Percentiles rank a stretch among this genome's conserved stretches.
These are phyloP conservation scores for Stenurella melanura DNA, from an alignment of 2,888 invertebrate genomes.

Conservation along the genomic window DNA sequence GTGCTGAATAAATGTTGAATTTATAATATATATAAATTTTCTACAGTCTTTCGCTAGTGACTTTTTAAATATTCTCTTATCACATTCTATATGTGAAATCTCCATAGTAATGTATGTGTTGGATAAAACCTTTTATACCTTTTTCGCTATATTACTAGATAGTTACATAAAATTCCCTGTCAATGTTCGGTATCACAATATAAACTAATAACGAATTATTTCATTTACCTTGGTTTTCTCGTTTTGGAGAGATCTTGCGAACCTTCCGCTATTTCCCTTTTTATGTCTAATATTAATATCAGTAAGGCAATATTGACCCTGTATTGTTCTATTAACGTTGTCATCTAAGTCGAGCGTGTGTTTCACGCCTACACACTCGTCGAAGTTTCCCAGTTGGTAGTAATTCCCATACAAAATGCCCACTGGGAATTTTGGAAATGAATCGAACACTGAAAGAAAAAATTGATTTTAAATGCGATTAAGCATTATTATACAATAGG, in stretches of 20 bases:
- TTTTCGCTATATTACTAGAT: too few relatives aligned
- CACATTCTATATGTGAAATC: too few relatives aligned
- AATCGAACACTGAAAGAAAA: conserved; percentile 80
- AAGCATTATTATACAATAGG: not conserved
- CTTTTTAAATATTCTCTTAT: too few relatives aligned
- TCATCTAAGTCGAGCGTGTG: conserved; percentile 27
- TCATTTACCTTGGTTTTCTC: conserved; percentile 36
- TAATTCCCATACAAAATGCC: conserved; percentile 81
- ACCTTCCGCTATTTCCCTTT: conserved; percentile 38
- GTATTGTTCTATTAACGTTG: conserved; percentile 65
- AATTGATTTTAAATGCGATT: not conserved
- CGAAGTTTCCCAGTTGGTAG: conserved; percentile 84
- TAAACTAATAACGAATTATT: not conserved
- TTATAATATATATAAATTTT: too few relatives aligned
- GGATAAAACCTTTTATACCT: too few relatives aligned
- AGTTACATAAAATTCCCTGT: too few relatives aligned
- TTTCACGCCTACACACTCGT: conserved; percentile 78
- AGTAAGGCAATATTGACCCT: conserved; percentile 82
- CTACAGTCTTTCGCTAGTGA: too few relatives aligned
- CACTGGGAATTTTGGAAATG: conserved; percentile 81
- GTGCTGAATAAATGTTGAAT: too few relatives aligned
- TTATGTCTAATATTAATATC: conserved; percentile 65
- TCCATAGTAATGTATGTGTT: too few relatives aligned
- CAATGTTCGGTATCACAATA: too few relatives aligned
- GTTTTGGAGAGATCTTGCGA: conserved; percentile 34